Base-by-base conservation (phyloP, 2,797 vertebrate species). In the Orestias chungarensis region DNA sequence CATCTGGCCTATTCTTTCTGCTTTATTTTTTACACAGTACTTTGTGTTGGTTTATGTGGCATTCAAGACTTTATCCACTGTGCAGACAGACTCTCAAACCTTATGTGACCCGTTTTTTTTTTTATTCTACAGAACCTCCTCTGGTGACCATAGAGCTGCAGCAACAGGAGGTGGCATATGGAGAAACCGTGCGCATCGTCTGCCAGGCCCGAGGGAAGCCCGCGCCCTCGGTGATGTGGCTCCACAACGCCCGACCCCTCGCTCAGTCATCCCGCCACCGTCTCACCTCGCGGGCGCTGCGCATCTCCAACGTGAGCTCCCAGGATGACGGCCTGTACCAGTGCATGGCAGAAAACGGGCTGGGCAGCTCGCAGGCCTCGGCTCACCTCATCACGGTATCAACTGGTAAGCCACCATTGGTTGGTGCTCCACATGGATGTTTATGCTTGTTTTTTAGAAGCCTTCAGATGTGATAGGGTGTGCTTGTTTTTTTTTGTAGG, bases 321-420 rank as follows among this genome's bases (percentile, higher is more conserved):
- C 96, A 97, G 88, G 97, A 99, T 0, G 95, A 97, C 0, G 98
- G 98, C 0, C 94, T 99, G 70, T 99, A 99, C 92, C 98, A 99
- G 87, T 99, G 98, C 91, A 95, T 99, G 96, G 98, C 96, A 0
- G 97, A 99, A 88, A 99, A 99, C 0, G 96, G 95, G 27, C 96
- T 98, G 0, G 97, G 97, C 38, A 98, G 97, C 0, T 96, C 97
- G 0, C 97, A 99, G 64, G 97, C 96, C 1, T 95, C 97, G 6
- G 91, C 96, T 54, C 95, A 95, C 31, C 95, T 99, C 65, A 93
- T 95, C 82, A 96, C 95, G 0, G 61, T 95, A 25, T 92, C 93
- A 3, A 92, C 95, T 0, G 95, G 98, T 99, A 79, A 79, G 94
- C 77, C 42, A 1, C 0, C 20, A 7, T 1, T 12, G 20, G 23